These are phyloP conservation scores for Alaudala cheleensis DNA, from an alignment of 2,113 vertebrate species.

Conservation along the genomic window DNA sequence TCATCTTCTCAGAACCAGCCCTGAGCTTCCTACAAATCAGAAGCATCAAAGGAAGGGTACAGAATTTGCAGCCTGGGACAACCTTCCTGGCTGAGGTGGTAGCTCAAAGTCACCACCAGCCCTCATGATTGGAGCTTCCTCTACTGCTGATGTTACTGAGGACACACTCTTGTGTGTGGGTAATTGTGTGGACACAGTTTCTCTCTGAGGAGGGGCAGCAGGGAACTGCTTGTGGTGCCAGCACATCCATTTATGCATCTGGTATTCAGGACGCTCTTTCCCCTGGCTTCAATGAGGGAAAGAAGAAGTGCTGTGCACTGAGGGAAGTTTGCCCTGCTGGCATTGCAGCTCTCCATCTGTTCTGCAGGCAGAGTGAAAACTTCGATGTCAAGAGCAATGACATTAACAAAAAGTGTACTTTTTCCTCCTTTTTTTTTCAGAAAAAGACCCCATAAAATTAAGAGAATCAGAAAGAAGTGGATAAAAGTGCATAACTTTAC, in stretches of 20 bases:
- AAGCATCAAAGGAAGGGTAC: neutral
- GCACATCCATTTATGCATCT: neutral
- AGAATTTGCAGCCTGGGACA: neutral
- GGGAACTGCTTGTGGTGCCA: neutral
- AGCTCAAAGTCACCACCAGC: neutral
- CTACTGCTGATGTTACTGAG: neutral
- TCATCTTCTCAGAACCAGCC: neutral
- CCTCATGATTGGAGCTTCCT: neutral
- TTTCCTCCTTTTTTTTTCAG: neutral
- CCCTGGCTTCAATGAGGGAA: neutral
- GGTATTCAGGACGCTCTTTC: neutral
- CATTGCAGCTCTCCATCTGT: constrained; percentile 32
- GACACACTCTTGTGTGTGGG: accelerated
- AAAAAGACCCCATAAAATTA: neutral
- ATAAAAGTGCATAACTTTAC: constrained; percentile 63
- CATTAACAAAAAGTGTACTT: constrained; percentile 39
- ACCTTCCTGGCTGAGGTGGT: neutral
- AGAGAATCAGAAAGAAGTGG: constrained; percentile 5
- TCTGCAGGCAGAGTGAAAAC: constrained; percentile 14
- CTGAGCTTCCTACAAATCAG: neutral
- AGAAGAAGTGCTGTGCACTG: neutral
- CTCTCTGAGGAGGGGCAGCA: neutral
- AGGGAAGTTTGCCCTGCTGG: constrained; percentile 14
- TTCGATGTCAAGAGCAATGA: neutral
- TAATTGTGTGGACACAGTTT: neutral